These are phyloP conservation scores for Andinoacara biseriatus DNA, from an alignment of 2,113 vertebrate genomes.

Conservation along the genomic window DNA sequence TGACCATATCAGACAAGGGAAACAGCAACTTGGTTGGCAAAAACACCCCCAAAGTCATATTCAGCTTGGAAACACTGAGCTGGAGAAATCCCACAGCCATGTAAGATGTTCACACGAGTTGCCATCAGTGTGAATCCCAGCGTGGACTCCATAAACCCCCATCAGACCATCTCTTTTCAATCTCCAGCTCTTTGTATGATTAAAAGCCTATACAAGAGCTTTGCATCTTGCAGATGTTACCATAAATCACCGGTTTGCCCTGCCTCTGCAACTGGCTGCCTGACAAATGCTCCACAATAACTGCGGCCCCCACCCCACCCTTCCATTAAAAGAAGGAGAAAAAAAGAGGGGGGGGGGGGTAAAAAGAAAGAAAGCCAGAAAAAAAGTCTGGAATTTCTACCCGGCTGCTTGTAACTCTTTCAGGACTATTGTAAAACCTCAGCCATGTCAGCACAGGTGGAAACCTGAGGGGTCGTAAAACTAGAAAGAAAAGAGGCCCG, in stretches of 20 bases:
- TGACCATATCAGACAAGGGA: slow-evolving; percentile 25
- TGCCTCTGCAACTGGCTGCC: slow-evolving; percentile 83
- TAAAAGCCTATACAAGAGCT: slow-evolving; percentile 70
- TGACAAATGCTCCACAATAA: slow-evolving; percentile 87
- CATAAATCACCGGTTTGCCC: slow-evolving; percentile 83
- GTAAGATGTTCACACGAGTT: slow-evolving; percentile 49
- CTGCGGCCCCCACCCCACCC: slow-evolving; percentile 69
- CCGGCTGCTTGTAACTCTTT: slow-evolving; percentile 84
- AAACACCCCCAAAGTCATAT: slow-evolving; percentile 24
- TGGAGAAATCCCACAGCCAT: slow-evolving; percentile 57
- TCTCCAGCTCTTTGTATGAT: slow-evolving; percentile 63
- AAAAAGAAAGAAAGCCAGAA: background rate
- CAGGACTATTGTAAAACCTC: slow-evolving; percentile 83
- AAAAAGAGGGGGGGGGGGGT: slow-evolving; percentile 8
- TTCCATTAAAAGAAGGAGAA: slow-evolving; percentile 63
- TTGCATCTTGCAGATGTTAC: slow-evolving; percentile 81
- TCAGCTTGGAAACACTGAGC: slow-evolving; percentile 24
- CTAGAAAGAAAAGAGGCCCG: slow-evolving; percentile 44
- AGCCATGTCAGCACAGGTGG: slow-evolving; percentile 85
- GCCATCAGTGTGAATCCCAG: slow-evolving; percentile 59
- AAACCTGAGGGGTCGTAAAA: slow-evolving; percentile 78
- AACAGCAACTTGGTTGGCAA: background rate
- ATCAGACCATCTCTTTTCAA: slow-evolving; percentile 56
- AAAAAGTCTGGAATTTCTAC: slow-evolving; percentile 82
- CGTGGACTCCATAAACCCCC: slow-evolving; percentile 57